Conservation (phyloP, 2,797 vertebrate species). For the Manis javanica region DNA sequence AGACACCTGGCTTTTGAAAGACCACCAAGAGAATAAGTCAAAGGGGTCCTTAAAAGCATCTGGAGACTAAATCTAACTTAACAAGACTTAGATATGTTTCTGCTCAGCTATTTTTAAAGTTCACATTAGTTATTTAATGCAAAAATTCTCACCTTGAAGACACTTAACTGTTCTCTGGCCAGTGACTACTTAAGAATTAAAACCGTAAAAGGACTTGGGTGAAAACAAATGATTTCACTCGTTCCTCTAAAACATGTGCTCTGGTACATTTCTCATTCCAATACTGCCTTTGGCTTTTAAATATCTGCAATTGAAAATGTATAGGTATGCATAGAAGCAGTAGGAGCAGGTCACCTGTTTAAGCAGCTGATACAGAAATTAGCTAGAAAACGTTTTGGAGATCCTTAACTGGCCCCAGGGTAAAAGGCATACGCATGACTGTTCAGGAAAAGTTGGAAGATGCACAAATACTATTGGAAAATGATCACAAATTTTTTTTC, state of each 20-base stretch:
- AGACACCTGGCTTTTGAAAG: constrained; percentile 91
- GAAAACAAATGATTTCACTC: constrained; percentile 67
- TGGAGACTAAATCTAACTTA: constrained; percentile 82
- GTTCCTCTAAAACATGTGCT: constrained; percentile 16
- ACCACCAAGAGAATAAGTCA: constrained; percentile 86
- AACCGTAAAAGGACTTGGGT: constrained; percentile 42
- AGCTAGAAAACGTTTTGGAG: not conserved
- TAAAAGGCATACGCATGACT: not conserved
- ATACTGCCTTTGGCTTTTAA: not conserved
- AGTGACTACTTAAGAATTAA: constrained; percentile 38
- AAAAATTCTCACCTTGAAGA: constrained; percentile 74
- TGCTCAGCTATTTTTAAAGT: constrained; percentile 77
- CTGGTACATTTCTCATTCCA: not conserved
- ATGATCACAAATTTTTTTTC: constrained; percentile 12
- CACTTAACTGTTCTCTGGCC: constrained; percentile 28
- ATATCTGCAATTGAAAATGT: constrained; percentile 11
- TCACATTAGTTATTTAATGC: constrained; percentile 73
- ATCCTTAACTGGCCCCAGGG: constrained; percentile 1
- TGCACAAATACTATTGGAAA: not conserved
- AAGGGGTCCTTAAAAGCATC: constrained; percentile 79
- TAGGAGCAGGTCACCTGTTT: not conserved
- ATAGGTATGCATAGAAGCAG: not conserved
- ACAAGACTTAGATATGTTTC: constrained; percentile 79
- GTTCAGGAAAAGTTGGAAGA: not conserved
- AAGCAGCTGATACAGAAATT: constrained; percentile 35